Percentiles rank a stretch among this genome's conserved stretches.
These are phyloP conservation scores for Drosophila sproati DNA, from an alignment of 1,140 invertebrate species.

Conservation along the genomic window DNA sequence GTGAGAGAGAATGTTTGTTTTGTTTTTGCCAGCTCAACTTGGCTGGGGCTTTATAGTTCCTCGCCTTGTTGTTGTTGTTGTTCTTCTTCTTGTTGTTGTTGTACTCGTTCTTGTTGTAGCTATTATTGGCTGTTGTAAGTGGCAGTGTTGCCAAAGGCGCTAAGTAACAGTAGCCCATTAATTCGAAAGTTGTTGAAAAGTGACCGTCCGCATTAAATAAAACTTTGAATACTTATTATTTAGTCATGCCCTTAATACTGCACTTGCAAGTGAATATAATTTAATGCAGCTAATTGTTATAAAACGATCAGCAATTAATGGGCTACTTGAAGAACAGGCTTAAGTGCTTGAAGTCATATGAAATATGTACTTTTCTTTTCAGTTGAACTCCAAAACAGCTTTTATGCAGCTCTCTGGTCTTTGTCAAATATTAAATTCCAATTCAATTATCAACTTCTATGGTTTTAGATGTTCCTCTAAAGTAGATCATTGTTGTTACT, in stretches of 20 bases:
- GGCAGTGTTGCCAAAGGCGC: conserved; percentile 61
- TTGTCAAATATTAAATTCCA: too few relatives aligned
- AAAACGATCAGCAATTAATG: too few relatives aligned
- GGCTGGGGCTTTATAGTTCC: not conserved
- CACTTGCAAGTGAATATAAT: not conserved
- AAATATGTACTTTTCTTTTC: too few relatives aligned
- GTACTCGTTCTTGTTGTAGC: conserved; percentile 14
- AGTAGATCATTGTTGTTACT: too few relatives aligned
- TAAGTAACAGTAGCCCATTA: conserved; percentile 63
- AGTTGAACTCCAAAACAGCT: too few relatives aligned
- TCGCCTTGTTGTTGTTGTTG: conserved; percentile 13
- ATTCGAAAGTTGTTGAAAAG: conserved; percentile 24
- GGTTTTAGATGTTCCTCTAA: too few relatives aligned
- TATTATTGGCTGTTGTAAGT: conserved; percentile 28
- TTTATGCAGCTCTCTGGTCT: too few relatives aligned
- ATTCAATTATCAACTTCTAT: too few relatives aligned
- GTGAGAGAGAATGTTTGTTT: conserved; percentile 78
- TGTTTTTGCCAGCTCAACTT: conserved; percentile 56
- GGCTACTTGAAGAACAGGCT: too few relatives aligned
- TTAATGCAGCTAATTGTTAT: too few relatives aligned
- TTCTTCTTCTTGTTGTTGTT: conserved; percentile 4
- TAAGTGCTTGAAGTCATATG: too few relatives aligned
- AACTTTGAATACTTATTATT: not conserved
- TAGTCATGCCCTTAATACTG: not conserved
- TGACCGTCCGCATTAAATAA: conserved; percentile 4